Conservation (phyloP, 2,113 vertebrate genomes). For the Psittacula cyanocephala region DNA sequence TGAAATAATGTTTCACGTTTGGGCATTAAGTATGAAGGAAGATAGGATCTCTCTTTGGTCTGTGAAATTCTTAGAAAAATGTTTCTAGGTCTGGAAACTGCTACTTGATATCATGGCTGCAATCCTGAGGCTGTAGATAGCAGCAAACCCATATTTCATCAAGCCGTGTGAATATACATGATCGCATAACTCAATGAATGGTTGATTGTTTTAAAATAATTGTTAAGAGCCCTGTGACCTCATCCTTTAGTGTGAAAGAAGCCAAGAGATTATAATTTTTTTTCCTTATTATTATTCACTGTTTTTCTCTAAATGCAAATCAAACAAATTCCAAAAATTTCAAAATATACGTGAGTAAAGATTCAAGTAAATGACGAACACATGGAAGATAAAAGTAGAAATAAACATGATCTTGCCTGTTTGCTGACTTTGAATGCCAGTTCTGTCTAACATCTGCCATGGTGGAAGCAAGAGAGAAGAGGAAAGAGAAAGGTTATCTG, state of each 20-base stretch:
- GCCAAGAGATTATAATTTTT: not conserved
- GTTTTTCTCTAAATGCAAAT: not conserved
- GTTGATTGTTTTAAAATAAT: constrained; percentile 22
- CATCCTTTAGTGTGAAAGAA: not conserved
- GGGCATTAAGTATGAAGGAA: not conserved
- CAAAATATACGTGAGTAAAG: not conserved
- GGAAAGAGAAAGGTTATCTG: not conserved
- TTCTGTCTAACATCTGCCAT: not conserved
- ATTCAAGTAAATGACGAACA: not conserved
- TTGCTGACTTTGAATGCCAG: not conserved
- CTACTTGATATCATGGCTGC: not conserved
- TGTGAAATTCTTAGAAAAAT: not conserved
- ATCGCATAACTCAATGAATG: not conserved
- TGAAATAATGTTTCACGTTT: not conserved
- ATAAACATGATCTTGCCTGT: not conserved
- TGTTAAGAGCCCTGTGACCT: not conserved
- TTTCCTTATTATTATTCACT: not conserved
- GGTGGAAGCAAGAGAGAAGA: not conserved
- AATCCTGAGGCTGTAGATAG: not conserved
- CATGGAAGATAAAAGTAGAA: not conserved
- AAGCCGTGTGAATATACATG: not conserved
- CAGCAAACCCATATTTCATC: not conserved
- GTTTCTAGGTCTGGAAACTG: not conserved
- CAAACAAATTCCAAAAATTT: not conserved
- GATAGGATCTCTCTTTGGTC: not conserved